Conservation (phyloP, 1,140 invertebrate genomes). For the Scaptomyza montana region DNA sequence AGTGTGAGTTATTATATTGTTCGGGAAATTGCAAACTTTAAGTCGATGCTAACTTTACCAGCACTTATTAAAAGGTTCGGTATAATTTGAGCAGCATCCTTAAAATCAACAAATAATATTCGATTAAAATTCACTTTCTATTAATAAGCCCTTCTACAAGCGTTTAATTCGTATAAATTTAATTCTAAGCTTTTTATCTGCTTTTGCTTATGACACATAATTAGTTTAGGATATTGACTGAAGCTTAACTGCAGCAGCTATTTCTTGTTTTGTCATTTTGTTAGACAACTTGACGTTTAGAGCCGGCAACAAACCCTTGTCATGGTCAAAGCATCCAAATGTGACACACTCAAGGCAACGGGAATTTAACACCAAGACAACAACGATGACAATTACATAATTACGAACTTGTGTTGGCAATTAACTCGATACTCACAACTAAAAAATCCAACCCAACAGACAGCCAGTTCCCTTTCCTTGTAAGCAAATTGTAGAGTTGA, state of each 20-base stretch:
- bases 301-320: slow-evolving; percentile 34
- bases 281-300: slow-evolving; percentile 5
- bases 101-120: too few species aligned
- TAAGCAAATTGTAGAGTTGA: slow-evolving; percentile 56
- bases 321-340: slow-evolving; percentile 29
- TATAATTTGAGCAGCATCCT: too few species aligned
- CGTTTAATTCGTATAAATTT: not conserved
- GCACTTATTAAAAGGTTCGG: too few species aligned
- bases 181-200: not conserved
- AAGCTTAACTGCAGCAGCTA: not conserved
- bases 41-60: too few species aligned
- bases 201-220: not conserved
- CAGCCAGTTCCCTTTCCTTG: slow-evolving; percentile 29
- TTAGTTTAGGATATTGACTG: not conserved
- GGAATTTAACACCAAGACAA: slow-evolving; percentile 16
- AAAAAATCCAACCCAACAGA: slow-evolving; percentile 10
- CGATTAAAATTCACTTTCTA: too few species aligned
- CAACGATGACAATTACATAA: slow-evolving; percentile 72
- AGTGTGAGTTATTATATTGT: too few species aligned
- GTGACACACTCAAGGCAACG: slow-evolving; percentile 41
- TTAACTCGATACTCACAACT: slow-evolving; percentile 58
- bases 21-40: too few species aligned
- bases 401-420: slow-evolving; percentile 70
- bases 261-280: slow-evolving; percentile 13
- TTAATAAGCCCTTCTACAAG: too few species aligned